Evolutionary conservation across 2,797 vertebrate genomes (phyloP).

Genomic region (Apodemus agrarius): DNA sequence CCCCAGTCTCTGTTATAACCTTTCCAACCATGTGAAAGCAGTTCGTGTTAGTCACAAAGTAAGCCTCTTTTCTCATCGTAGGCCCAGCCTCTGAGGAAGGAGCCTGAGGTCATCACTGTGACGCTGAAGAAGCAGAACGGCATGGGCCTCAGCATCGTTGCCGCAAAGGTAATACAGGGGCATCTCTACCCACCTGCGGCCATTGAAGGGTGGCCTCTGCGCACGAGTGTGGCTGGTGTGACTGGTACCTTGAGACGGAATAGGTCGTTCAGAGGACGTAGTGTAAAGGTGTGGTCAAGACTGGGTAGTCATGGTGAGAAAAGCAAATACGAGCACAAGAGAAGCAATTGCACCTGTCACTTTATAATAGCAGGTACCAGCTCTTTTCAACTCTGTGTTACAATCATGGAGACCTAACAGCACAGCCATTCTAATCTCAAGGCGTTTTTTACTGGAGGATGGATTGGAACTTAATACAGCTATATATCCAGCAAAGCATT

Average conservation of each 20-base stretch:
- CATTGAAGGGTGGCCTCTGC: not conserved
- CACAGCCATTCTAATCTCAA: not conserved
- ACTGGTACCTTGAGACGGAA: not conserved
- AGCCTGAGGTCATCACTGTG: slow-evolving; percentile 98
- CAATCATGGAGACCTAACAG: not conserved
- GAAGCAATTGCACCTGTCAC: not conserved
- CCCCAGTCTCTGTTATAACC: not conserved
- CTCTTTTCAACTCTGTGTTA: not conserved
- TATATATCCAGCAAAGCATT: rapidly evolving
- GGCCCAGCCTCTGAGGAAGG: slow-evolving; percentile 95
- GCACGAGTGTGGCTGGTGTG: not conserved
- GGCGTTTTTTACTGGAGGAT: not conserved
- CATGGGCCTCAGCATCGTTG: slow-evolving; percentile 99
- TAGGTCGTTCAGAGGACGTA: not conserved
- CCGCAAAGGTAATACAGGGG: slow-evolving; percentile 94
- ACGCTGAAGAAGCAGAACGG: slow-evolving; percentile 99
- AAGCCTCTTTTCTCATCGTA: slow-evolving; percentile 69
- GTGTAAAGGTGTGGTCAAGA: not conserved
- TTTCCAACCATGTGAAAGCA: not conserved
- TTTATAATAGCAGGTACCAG: not conserved
- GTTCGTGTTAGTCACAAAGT: not conserved
- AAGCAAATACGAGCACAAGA: too few species aligned
- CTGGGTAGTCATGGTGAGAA: not conserved
- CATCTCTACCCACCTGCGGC: not conserved
- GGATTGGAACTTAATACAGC: not conserved